Conservation (phyloP, 1,140 invertebrate species). For the Zophobas atratus region DNA sequence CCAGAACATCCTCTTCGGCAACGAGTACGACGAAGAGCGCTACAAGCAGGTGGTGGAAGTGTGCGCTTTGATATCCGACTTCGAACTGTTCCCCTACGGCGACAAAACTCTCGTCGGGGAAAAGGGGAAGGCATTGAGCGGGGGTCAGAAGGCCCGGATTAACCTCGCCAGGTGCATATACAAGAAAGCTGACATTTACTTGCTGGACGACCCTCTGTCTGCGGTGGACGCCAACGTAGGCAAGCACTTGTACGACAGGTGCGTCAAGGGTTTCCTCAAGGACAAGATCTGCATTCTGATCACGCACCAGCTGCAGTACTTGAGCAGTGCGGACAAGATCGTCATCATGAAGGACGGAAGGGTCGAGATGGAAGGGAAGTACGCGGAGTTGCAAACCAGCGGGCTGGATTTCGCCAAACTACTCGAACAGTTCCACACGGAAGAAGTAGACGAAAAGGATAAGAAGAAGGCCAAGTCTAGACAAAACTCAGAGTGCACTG, state of each 20-base stretch:
- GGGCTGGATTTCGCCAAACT: slow-evolving; percentile 67
- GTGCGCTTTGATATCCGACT: slow-evolving; percentile 79
- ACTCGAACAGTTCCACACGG: slow-evolving; percentile 63
- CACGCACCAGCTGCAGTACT: slow-evolving; percentile 82
- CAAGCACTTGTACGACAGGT: slow-evolving; percentile 75
- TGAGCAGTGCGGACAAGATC: slow-evolving; percentile 74
- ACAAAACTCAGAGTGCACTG: slow-evolving; percentile 67
- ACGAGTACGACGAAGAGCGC: slow-evolving; percentile 66
- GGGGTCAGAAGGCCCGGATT: slow-evolving; percentile 87
- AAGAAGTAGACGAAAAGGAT: slow-evolving; percentile 65
- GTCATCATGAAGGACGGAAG: slow-evolving; percentile 69
- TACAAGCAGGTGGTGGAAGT: slow-evolving; percentile 78
- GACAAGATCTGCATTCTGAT: slow-evolving; percentile 81
- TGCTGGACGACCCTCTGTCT: slow-evolving; percentile 81
- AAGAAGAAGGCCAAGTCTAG: slow-evolving; percentile 61
- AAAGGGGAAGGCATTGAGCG: slow-evolving; percentile 80
- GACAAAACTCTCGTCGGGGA: slow-evolving; percentile 74
- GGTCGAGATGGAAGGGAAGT: slow-evolving; percentile 68
- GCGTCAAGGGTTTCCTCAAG: slow-evolving; percentile 72
- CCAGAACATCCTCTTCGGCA: slow-evolving; percentile 80
- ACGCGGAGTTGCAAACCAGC: slow-evolving; percentile 66
- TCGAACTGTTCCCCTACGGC: slow-evolving; percentile 79
- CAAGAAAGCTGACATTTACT: slow-evolving; percentile 76
- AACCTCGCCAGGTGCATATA: slow-evolving; percentile 78
- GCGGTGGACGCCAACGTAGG: slow-evolving; percentile 78